phyloP scores from a whole-genome alignment of 2,113 vertebrate genomes.

The Brevimyrus niger region DNA sequence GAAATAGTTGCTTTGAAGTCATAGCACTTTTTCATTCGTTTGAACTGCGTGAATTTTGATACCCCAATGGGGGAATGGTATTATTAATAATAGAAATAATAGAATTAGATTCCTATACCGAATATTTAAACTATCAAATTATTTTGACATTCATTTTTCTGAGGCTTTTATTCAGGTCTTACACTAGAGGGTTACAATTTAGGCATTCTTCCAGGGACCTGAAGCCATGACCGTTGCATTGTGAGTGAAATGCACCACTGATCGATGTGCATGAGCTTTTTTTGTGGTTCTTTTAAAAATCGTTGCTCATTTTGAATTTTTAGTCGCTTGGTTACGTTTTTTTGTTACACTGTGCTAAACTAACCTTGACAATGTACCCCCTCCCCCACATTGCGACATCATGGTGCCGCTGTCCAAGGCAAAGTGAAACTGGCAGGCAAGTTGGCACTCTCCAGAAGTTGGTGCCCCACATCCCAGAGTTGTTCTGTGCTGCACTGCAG shows the following conservation, averaged over 20 bases:
- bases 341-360: not conserved
- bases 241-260: no score
- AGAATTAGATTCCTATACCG: not conserved
- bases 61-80: not conserved
- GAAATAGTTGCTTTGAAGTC: not conserved
- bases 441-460: not conserved
- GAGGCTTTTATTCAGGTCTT: not conserved
- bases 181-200: not conserved
- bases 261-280: no score
- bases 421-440: not conserved
- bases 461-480: not conserved
- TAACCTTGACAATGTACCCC: not conserved
- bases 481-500: not conserved
- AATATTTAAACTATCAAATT: not conserved
- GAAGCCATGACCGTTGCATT: no score
- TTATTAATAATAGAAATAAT: not conserved
- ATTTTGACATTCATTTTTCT: not conserved
- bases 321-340: not conserved
- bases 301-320: not conserved
- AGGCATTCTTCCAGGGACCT: not conserved
- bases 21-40: not conserved
- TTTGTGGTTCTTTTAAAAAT: no score
- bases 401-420: not conserved
- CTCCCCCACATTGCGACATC: not conserved
- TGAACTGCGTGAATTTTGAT: not conserved